These are phyloP conservation scores for Theonella swinhoei DNA, from an alignment of 37 sponge, comb jelly and placozoan genomes.

Conservation along the genomic window DNA sequence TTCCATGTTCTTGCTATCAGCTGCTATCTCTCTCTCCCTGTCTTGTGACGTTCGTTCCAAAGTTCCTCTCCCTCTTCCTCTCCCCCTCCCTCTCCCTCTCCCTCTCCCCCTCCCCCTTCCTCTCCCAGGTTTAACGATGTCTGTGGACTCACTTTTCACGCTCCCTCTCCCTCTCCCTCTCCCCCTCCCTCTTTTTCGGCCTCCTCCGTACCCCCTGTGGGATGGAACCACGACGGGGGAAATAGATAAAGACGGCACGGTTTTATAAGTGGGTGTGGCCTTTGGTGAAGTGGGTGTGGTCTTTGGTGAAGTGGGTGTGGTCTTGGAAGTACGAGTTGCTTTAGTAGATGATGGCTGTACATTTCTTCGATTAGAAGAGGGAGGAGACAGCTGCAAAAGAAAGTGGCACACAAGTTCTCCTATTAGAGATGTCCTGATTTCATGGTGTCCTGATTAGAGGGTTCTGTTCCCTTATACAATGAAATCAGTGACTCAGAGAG, in stretches of 20 bases:
- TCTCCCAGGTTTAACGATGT: background rate
- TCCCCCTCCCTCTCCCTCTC: background rate
- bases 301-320: background rate
- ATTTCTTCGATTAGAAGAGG: background rate
- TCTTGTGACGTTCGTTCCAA: background rate
- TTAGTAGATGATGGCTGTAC: background rate
- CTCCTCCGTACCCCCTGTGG: background rate
- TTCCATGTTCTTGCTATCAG: background rate
- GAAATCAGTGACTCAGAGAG: too few relatives aligned
- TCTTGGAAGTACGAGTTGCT: background rate
- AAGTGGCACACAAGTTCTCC: background rate
- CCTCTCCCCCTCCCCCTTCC: constrained; percentile 39
- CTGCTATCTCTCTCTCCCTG: background rate
- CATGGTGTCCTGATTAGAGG: too few relatives aligned
- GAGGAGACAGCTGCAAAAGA: background rate
- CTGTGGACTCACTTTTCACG: constrained; percentile 17
- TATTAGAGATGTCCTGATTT: too few relatives aligned
- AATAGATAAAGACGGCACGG: background rate
- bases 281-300: background rate
- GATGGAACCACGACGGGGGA: background rate
- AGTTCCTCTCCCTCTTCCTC: background rate
- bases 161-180: constrained; percentile 1
- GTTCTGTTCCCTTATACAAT: too few relatives aligned
- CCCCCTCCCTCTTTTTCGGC: background rate
- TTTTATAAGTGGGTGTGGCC: background rate